These are phyloP conservation scores for Spea multiplicata DNA, from an alignment of 2,113 vertebrate genomes.

Conservation along the genomic window DNA sequence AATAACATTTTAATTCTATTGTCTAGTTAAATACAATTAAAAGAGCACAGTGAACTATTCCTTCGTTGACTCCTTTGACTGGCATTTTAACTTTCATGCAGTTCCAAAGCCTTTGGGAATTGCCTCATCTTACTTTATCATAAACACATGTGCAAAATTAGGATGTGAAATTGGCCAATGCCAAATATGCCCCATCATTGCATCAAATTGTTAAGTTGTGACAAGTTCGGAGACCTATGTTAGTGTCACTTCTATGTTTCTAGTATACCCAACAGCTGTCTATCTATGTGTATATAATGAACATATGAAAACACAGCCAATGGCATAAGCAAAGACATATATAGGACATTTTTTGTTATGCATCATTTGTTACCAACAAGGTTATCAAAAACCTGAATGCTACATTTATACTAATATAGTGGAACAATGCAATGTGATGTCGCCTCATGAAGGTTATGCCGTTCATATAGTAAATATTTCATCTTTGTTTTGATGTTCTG, in stretches of 20 bases:
- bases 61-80: background rate
- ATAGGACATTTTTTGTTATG: background rate
- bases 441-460: slow-evolving; percentile 15
- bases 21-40: no score
- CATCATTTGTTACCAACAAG: slow-evolving; percentile 14
- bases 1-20: no score
- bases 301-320: slow-evolving; percentile 37
- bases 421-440: slow-evolving; percentile 18
- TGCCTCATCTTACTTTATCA: slow-evolving; percentile 22
- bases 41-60: background rate
- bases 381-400: background rate
- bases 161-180: slow-evolving; percentile 46
- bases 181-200: slow-evolving; percentile 39
- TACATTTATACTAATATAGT: slow-evolving; percentile 25
- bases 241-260: slow-evolving; percentile 12
- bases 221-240: slow-evolving; percentile 41
- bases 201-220: slow-evolving; percentile 31
- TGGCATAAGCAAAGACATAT: slow-evolving; percentile 1
- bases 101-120: background rate
- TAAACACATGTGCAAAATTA: slow-evolving; percentile 42
- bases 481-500: no score
- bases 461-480: background rate
- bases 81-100: slow-evolving; percentile 23
- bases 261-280: slow-evolving; percentile 44
- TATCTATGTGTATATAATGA: slow-evolving; percentile 39